Evolutionary conservation across 2,113 vertebrate genomes (phyloP).

Genomic region (Gobio gobio): DNA sequence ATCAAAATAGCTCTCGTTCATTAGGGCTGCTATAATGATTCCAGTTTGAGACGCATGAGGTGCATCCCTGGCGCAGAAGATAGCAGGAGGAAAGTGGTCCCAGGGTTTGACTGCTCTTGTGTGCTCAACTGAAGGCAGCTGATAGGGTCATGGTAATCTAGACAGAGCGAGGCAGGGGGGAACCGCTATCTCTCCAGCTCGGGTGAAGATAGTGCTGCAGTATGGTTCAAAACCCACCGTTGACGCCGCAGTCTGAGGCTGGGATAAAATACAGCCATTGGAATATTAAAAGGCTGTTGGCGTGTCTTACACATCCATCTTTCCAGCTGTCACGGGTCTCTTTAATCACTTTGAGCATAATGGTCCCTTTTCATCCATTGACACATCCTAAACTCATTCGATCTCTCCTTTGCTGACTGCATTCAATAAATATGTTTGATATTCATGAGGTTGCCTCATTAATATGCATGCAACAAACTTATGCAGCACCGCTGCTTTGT

Average conservation of each 20-base stretch:
- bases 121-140: slow-evolving; percentile 59
- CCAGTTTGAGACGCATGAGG: slow-evolving; percentile 26
- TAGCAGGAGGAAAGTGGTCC: slow-evolving; percentile 35
- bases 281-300: slow-evolving; percentile 65
- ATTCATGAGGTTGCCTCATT: slow-evolving; percentile 72
- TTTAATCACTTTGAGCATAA: slow-evolving; percentile 26
- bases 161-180: slow-evolving; percentile 52
- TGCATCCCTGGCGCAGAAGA: slow-evolving; percentile 37
- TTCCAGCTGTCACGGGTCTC: slow-evolving; percentile 36
- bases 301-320: slow-evolving; percentile 37
- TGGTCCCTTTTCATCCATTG: slow-evolving; percentile 56
- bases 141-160: slow-evolving; percentile 68
- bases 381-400: slow-evolving; percentile 63
- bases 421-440: slow-evolving; percentile 74
- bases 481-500: slow-evolving; percentile 56
- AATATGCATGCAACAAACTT: slow-evolving; percentile 71
- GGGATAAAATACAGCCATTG: slow-evolving; percentile 56
- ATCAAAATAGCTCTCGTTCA: slow-evolving; percentile 35
- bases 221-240: slow-evolving; percentile 66
- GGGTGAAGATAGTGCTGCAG: slow-evolving; percentile 66
- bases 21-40: slow-evolving; percentile 33
- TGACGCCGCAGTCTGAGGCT: slow-evolving; percentile 62
- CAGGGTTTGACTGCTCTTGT: slow-evolving; percentile 54
- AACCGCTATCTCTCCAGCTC: slow-evolving; percentile 54
- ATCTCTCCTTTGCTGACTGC: slow-evolving; percentile 58